phyloP scores from a whole-genome alignment of 1,140 invertebrate genomes.

The Zaprionus taronus region DNA sequence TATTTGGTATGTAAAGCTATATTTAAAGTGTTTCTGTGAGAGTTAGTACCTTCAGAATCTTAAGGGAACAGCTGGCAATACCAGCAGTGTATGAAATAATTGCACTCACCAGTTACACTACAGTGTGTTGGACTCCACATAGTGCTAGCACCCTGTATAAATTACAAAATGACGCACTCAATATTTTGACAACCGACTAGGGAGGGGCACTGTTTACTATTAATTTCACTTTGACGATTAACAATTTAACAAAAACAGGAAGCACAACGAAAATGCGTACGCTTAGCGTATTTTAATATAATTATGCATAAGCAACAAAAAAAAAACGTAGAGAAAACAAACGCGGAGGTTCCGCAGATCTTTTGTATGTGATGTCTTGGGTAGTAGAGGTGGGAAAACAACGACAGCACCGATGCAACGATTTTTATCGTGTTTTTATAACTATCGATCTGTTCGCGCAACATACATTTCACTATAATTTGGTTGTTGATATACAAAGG shows the following conservation, averaged over 20 bases:
- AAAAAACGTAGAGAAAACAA: conserved; percentile 19
- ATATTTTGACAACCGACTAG: neutral
- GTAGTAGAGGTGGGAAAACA: too few relatives aligned
- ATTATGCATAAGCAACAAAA: conserved; percentile 6
- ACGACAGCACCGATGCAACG: too few relatives aligned
- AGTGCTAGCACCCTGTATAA: conserved; percentile 31
- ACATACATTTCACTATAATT: too few relatives aligned
- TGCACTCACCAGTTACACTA: conserved; percentile 75
- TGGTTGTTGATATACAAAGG: too few relatives aligned
- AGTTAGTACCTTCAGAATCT: neutral
- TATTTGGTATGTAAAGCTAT: neutral
- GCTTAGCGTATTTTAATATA: neutral
- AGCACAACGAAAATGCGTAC: neutral
- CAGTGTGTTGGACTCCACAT: conserved; percentile 81
- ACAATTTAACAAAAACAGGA: neutral
- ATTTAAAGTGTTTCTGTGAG: neutral
- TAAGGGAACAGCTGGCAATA: neutral
- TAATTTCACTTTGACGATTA: conserved; percentile 23
- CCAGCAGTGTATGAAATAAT: conserved; percentile 8
- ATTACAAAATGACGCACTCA: conserved; percentile 23
- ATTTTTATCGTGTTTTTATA: too few relatives aligned
- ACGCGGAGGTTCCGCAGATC: conserved; percentile 14
- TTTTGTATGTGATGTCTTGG: conserved; percentile 18
- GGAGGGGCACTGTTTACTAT: conserved; percentile 21
- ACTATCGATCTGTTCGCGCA: too few relatives aligned